These are phyloP conservation scores for Anadara kagoshimensis DNA, from an alignment of 1,140 invertebrate genomes.

Conservation along the genomic window DNA sequence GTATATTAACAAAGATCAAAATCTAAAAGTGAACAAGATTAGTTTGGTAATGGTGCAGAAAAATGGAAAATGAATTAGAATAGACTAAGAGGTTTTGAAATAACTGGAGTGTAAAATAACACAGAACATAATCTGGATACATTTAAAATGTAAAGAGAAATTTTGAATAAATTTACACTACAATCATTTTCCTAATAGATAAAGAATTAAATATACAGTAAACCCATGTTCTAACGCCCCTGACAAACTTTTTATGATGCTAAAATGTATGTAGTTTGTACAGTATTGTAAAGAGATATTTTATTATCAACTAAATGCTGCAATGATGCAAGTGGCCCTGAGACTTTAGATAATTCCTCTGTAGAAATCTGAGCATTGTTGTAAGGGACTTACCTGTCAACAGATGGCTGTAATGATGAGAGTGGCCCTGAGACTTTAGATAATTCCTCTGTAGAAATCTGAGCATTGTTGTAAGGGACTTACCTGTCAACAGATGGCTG, in stretches of 20 bases:
- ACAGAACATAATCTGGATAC: too few relatives aligned
- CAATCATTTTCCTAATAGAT: too few relatives aligned
- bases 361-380: slow-evolving; percentile 42
- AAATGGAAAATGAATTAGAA: too few relatives aligned
- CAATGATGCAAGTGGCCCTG: slow-evolving; percentile 66
- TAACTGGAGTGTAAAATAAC: too few relatives aligned
- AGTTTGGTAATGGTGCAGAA: too few relatives aligned
- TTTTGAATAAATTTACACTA: too few relatives aligned
- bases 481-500: slow-evolving; percentile 66
- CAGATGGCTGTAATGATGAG: slow-evolving; percentile 65
- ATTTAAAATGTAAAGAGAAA: too few relatives aligned
- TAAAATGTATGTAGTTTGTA: too few relatives aligned
- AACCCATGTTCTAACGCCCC: too few relatives aligned
- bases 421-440: slow-evolving; percentile 58
- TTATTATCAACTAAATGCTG: slow-evolving; percentile 65
- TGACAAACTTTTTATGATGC: too few relatives aligned
- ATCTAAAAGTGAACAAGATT: too few relatives aligned
- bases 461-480: background rate
- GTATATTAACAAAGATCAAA: background rate
- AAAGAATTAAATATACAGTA: too few relatives aligned
- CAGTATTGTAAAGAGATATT: background rate
- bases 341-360: slow-evolving; percentile 36
- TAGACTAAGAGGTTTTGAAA: background rate
- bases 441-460: slow-evolving; percentile 51
- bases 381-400: slow-evolving; percentile 51